Evolutionary conservation across 1,140 invertebrate genomes (phyloP).

Genomic region (Sinonovacula constricta): DNA sequence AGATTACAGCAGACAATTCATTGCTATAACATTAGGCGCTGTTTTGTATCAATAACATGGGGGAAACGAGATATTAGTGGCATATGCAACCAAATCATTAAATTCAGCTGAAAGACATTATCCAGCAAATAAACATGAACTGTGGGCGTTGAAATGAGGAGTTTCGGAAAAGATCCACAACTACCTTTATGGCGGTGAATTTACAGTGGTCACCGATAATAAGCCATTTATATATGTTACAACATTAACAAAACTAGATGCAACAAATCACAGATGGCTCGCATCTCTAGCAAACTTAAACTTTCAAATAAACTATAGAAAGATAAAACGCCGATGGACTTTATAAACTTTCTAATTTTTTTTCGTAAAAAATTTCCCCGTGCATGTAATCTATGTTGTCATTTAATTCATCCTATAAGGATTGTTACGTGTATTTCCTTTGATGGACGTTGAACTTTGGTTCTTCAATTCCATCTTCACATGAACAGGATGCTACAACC

Average conservation of each 20-base stretch:
- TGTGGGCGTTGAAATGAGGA: not conserved
- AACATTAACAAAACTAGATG: conserved; percentile 22
- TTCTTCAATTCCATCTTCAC: too few species aligned
- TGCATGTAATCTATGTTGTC: too few species aligned
- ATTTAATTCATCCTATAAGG: too few species aligned
- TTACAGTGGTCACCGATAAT: conserved; percentile 1
- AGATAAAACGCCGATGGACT: conserved; percentile 1
- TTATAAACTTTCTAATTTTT: too few species aligned
- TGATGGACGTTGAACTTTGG: too few species aligned
- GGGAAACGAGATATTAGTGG: not conserved
- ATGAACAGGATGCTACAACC: too few species aligned
- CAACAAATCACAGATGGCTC: conserved; percentile 7
- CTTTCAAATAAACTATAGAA: not conserved
- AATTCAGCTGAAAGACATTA: not conserved
- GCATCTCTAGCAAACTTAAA: not conserved
- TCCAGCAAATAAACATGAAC: not conserved
- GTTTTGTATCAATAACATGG: conserved; percentile 3
- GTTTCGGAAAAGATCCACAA: conserved; percentile 13
- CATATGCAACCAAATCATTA: not conserved
- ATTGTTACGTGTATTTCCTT: too few species aligned
- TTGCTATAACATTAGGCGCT: not conserved
- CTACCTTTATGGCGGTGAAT: not conserved
- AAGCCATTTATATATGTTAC: conserved; percentile 1
- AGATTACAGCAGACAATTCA: not conserved
- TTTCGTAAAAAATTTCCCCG: too few species aligned